Base-by-base conservation (phyloP, 2,797 vertebrate genomes). In the Dromococcyx pavoninus region DNA sequence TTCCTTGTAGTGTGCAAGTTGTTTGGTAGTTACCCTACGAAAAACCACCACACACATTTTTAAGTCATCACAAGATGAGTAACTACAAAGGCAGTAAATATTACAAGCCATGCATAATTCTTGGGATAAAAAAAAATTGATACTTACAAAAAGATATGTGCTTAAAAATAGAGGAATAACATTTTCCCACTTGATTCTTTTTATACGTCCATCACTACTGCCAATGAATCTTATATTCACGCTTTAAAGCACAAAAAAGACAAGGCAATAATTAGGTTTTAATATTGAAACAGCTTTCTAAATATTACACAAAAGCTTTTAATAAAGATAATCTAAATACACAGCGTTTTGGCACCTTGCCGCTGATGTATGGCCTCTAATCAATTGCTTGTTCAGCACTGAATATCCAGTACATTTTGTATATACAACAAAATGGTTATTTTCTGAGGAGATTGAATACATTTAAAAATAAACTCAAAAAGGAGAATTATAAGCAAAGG, bases 61-160 rank as follows among this genome's bases (percentile, higher is more conserved):
- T 82, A 27, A 50, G 9, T 71, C 61, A 43, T 54, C 64, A 84
- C 35, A 33, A 65, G 64, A 65, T 69, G 50, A 77, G 35, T 64
- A 85, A 85, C 53, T 54, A 9, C 35, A 43, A 72, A 91, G 73
- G 57, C 82, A 93, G 44, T 21, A 85, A 92, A 95, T 35, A 65
- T 7, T 39, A 71, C 48, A 76, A 46, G 61, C 86, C 70, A 93
- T 16, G 48, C 14, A 10, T 35, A 73, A 78, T 81, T 60, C 66
- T 76, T 17, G 5, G 39, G 21, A n/a, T 10, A 30, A 53, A 53
- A 27, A 62, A 11, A 21, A 39, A 61, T 13, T 23, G 32, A 60
- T 43, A 51, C 19, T 88, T 69, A 16, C 3, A 70, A 77, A 7
- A 78, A 89, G 14, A 78, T 58, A 10, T 39, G 28, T 33, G 23